Conservation (phyloP, 2,797 vertebrate species). For the Dipus sagitta region DNA sequence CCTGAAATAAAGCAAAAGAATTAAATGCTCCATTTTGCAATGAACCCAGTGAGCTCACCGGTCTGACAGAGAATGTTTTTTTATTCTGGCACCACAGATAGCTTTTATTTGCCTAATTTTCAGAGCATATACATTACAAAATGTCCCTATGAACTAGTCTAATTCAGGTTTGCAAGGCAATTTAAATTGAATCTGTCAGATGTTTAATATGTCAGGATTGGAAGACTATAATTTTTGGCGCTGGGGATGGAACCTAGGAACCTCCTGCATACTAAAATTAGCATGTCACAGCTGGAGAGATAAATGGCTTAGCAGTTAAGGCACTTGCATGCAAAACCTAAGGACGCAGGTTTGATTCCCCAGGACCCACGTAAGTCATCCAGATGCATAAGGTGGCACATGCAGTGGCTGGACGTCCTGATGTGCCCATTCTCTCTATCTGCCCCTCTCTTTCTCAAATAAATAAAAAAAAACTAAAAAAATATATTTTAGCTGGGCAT, state of each 20-base stretch:
- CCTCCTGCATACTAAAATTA: no score
- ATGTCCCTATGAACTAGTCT: not conserved
- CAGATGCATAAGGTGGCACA: no score
- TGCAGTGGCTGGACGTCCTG: no score
- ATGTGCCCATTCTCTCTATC: no score
- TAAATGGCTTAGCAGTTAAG: no score
- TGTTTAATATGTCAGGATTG: not conserved
- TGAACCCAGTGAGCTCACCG: fast-evolving
- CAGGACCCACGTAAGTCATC: no score
- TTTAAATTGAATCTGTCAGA: not conserved
- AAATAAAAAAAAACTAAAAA: no score
- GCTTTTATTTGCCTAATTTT: not conserved
- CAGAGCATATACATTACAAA: not conserved
- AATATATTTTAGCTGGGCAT: no score
- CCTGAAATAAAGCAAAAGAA: not conserved
- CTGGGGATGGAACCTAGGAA: not conserved
- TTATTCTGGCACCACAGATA: not conserved
- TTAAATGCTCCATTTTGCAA: not conserved
- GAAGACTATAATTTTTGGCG: not conserved
- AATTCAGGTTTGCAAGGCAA: not conserved
- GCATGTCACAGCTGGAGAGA: no score
- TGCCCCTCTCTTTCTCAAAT: no score
- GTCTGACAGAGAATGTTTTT: not conserved
- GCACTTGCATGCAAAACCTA: no score
- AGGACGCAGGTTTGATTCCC: no score